Base-by-base conservation (phyloP, 2,888 invertebrate genomes). In the Melanostoma scalare region DNA sequence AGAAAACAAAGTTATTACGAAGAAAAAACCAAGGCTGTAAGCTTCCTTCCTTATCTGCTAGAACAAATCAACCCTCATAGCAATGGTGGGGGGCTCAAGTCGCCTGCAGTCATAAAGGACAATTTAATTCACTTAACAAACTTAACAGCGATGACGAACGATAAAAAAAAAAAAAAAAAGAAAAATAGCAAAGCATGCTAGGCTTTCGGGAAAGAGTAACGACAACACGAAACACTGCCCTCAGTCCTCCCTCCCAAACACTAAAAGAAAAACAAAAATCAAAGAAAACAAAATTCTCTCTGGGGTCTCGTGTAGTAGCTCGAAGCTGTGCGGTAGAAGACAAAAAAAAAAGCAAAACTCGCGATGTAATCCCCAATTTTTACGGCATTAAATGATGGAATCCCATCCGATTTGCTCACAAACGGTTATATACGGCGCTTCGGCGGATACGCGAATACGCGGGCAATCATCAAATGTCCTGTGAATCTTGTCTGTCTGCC, bases 351-450 rank as follows among this genome's bases (percentile, higher is more conserved):
- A 84, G 71, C 84, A 79, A 61, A 84, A 55, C 79, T 84, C 84
- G 79, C 84, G 84, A 84, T 84, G 84, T 84, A 79, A 84, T 84
- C 74, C 79, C 79, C 84, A 79, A 84, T 79, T 79, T 84, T 79
- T 84, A 84, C 84, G 74, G 84, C 74, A 84, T 84, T 84, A 84
- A 74, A 69, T 84, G 84, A 84, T 71, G 79, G 84, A 84, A 84
- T 84, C 84, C 84, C 79, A 79, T 74, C 73, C 84, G 79, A 77
- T 75, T 86, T 85, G 86, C 85, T 60, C 71, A 71, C 74, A 58
- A 42, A 61, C 56, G 48, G 38, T 63, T 63, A 46, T 48, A 8
- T 1, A 5, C 6, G 9, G 8, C 4, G 20, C 20, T 20, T 20
- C 20, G 20, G 20, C 20, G 8, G 30, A 30, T 8, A 8, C 10